Conservation (phyloP, 2,113 vertebrate species). For the Myiopsitta monachus region DNA sequence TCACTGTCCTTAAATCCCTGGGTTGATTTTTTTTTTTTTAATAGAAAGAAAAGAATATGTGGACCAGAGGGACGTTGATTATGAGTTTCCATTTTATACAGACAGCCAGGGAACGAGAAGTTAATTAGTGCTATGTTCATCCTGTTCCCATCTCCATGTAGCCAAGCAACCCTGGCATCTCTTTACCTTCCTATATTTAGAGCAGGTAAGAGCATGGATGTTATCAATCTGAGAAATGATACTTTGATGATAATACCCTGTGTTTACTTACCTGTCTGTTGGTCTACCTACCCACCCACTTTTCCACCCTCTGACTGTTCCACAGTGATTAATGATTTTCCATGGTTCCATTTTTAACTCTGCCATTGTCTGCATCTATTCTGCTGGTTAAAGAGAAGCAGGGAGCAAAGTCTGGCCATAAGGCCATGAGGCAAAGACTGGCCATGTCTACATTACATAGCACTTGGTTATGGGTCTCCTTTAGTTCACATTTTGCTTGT, state of each 20-base stretch:
- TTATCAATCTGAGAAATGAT: background rate
- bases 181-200: background rate
- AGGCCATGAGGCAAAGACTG: background rate
- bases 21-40: rapidly evolving
- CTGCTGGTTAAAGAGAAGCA: background rate
- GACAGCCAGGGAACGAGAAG: background rate
- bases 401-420: background rate
- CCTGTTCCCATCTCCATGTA: background rate
- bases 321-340: background rate
- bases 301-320: background rate
- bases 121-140: background rate
- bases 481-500: background rate
- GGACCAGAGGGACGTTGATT: rapidly evolving
- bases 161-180: background rate
- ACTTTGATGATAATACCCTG: background rate
- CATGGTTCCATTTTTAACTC: background rate
- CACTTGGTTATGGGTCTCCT: too few species aligned
- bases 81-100: background rate
- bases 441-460: rapidly evolving
- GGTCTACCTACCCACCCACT: background rate
- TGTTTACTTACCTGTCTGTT: conserved; percentile 23
- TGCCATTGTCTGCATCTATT: background rate
- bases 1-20: background rate
- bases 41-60: background rate
- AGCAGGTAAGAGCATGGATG: background rate